Percentiles rank a stretch among this genome's conserved stretches.
phyloP scores from a whole-genome alignment of 2,888 invertebrate species.

The Girardia tigrina region DNA sequence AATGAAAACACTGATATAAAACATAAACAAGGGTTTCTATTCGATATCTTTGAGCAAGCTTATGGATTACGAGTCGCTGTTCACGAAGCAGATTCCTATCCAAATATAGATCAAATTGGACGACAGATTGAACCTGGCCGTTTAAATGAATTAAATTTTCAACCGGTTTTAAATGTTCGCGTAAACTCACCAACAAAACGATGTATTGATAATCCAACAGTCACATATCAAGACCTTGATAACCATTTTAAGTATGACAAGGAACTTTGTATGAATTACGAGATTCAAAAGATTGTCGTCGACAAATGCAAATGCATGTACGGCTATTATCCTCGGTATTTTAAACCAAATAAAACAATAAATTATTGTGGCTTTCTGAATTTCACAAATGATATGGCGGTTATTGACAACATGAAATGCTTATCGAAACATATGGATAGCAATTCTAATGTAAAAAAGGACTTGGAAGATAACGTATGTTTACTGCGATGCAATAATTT shows the following conservation, averaged over 20 bases:
- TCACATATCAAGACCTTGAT: slow-evolving; percentile 33
- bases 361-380: slow-evolving; percentile 34
- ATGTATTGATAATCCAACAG: slow-evolving; percentile 15
- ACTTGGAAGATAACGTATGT: slow-evolving; percentile 3
- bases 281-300: slow-evolving; percentile 32
- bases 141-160: slow-evolving; percentile 37
- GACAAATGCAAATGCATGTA: slow-evolving; percentile 35
- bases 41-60: slow-evolving; percentile 36
- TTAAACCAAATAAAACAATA: slow-evolving; percentile 6
- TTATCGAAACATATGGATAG: neutral
- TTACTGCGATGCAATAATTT: slow-evolving; percentile 25
- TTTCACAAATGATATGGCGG: neutral
- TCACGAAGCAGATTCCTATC: slow-evolving; percentile 34
- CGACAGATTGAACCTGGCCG: slow-evolving; percentile 36
- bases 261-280: slow-evolving; percentile 35
- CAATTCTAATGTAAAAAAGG: neutral
- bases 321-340: slow-evolving; percentile 26
- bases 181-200: slow-evolving; percentile 34
- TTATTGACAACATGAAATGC: neutral
- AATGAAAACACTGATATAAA: slow-evolving; percentile 27
- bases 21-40: slow-evolving; percentile 33
- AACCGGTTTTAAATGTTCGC: slow-evolving; percentile 26
- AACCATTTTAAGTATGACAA: slow-evolving; percentile 35
- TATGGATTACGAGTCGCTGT: slow-evolving; percentile 35
- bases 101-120: slow-evolving; percentile 32